Percentiles rank a stretch among this genome's conserved stretches.
phyloP scores from a whole-genome alignment of 1,140 invertebrate genomes.

The Papilio polytes region DNA sequence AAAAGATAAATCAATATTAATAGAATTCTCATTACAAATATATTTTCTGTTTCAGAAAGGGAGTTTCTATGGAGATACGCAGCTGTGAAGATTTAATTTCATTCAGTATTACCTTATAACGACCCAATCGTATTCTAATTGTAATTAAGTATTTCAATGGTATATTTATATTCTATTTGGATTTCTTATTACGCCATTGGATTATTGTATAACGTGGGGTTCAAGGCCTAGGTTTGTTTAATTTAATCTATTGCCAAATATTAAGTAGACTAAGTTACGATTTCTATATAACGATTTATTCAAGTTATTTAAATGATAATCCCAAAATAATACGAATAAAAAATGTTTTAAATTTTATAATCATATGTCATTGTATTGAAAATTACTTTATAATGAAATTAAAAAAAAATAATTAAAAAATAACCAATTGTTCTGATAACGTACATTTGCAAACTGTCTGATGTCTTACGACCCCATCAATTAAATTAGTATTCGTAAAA shows the following conservation, averaged over 20 bases:
- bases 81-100: slow-evolving; percentile 46
- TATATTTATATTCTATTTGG: slow-evolving; percentile 57
- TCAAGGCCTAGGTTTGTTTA: slow-evolving; percentile 58
- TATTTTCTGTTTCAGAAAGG: slow-evolving; percentile 29
- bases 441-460: neutral
- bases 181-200: slow-evolving; percentile 51
- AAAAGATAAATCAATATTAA: too few species aligned
- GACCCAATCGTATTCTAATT: slow-evolving; percentile 58
- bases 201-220: slow-evolving; percentile 47
- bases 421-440: neutral
- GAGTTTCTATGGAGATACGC: slow-evolving; percentile 38
- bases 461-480: neutral
- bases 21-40: too few species aligned
- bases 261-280: slow-evolving; percentile 42
- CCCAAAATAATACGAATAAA: neutral
- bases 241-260: slow-evolving; percentile 45
- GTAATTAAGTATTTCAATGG: slow-evolving; percentile 55
- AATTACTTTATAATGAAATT: neutral
- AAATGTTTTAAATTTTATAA: neutral
- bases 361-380: neutral
- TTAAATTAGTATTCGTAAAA: neutral
- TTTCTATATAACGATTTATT: slow-evolving; percentile 39
- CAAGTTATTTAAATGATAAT: slow-evolving; percentile 28
- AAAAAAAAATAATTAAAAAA: neutral
- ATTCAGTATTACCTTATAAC: slow-evolving; percentile 66